phyloP scores from a whole-genome alignment of 1,140 invertebrate genomes.

The Tenebrio molitor region DNA sequence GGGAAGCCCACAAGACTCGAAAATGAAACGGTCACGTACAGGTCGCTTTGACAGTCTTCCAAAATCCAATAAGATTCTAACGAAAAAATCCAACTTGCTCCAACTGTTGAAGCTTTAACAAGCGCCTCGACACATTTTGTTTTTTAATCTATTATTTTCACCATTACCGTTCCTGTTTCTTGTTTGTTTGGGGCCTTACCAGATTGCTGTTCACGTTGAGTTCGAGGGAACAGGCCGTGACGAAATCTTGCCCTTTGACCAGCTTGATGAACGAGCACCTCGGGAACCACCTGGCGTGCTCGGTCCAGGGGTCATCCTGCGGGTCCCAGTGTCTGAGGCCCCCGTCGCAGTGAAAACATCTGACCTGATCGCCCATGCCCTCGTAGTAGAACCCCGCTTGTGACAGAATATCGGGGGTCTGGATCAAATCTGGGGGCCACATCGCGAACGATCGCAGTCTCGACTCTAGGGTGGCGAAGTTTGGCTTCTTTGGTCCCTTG shows the following conservation, averaged over 20 bases:
- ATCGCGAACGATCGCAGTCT: slow-evolving; percentile 75
- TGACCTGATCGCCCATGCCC: slow-evolving; percentile 79
- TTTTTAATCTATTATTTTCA: no score
- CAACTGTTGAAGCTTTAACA: no score
- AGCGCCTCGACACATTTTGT: no score
- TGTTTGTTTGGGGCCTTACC: no score
- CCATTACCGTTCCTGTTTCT: no score
- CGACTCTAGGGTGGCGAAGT: slow-evolving; percentile 74
- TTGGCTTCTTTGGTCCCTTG: slow-evolving; percentile 72
- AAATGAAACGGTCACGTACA: no score
- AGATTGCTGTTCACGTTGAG: slow-evolving; percentile 27
- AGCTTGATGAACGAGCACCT: slow-evolving; percentile 84
- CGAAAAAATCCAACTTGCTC: no score
- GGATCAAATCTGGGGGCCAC: slow-evolving; percentile 76
- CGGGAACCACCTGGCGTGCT: slow-evolving; percentile 92
- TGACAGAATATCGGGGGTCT: slow-evolving; percentile 77
- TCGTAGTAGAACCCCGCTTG: slow-evolving; percentile 84
- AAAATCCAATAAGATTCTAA: no score
- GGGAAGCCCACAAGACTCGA: no score
- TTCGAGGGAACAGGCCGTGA: slow-evolving; percentile 70
- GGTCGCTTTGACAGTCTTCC: no score
- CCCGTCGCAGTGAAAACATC: slow-evolving; percentile 94
- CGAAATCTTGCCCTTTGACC: slow-evolving; percentile 84
- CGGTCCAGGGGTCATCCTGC: slow-evolving; percentile 88
- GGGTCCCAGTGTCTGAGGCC: slow-evolving; percentile 88